phyloP scores from a whole-genome alignment of 2,797 vertebrate genomes.

The Peromyscus aztecus region DNA sequence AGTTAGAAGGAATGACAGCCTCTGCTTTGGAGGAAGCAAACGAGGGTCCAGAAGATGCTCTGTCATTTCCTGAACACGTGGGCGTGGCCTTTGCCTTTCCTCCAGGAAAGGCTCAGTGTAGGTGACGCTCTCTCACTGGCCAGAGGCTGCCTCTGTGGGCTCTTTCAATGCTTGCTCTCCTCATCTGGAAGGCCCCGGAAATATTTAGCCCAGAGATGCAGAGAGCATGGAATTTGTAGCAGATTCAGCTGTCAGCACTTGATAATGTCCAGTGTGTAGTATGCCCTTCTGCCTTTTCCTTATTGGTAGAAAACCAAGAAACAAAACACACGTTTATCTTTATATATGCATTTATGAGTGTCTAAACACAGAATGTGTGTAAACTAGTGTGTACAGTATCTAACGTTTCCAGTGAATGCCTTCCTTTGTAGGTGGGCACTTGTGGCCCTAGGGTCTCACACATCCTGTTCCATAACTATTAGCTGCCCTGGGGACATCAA shows the following conservation, averaged over 20 bases:
- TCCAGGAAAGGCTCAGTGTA: not conserved
- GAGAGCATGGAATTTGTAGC: not conserved
- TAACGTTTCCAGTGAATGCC: not conserved
- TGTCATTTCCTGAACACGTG: conserved; percentile 7
- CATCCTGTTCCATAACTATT: not conserved
- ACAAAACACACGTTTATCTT: not conserved
- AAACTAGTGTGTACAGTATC: not conserved
- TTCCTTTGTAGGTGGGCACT: not conserved
- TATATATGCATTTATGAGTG: not conserved
- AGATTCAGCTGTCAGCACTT: not conserved
- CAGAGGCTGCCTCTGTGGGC: not conserved
- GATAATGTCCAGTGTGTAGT: not conserved
- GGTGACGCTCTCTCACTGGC: not conserved
- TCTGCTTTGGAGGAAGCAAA: fast-evolving
- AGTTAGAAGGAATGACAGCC: not conserved
- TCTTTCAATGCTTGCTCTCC: not conserved
- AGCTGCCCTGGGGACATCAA: not conserved
- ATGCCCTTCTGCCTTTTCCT: not conserved
- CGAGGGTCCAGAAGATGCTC: conserved; percentile 10
- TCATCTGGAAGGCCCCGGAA: not conserved
- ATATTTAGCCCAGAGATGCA: conserved; percentile 38
- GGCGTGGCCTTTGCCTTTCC: not conserved
- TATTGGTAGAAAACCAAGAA: not conserved
- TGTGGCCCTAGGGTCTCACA: not conserved
- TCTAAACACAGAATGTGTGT: not conserved